These are phyloP conservation scores for Periophthalmus modestus DNA, from an alignment of 2,113 vertebrate genomes.

Conservation along the genomic window DNA sequence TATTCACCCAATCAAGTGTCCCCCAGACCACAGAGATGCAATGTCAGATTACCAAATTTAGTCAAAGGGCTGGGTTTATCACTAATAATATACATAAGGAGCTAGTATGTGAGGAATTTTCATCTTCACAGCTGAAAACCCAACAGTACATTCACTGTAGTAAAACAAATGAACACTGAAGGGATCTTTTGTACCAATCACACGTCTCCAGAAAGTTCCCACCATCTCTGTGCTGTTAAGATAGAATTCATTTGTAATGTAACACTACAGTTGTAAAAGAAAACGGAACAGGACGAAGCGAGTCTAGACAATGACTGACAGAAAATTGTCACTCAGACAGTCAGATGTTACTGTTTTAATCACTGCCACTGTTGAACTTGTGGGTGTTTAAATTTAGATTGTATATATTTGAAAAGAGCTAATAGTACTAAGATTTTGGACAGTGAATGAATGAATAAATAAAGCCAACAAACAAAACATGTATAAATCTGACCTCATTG, in stretches of 20 bases:
- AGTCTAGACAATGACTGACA: not conserved
- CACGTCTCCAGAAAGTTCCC: not conserved
- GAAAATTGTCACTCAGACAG: not conserved
- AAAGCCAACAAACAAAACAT: not conserved
- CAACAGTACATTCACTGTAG: not conserved
- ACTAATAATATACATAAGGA: conserved; percentile 17
- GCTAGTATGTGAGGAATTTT: not conserved
- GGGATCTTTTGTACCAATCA: conserved; percentile 6
- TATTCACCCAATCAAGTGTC: conserved; percentile 37
- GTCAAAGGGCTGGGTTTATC: not conserved
- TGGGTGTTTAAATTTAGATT: not conserved
- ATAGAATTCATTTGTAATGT: not conserved
- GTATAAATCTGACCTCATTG: not conserved
- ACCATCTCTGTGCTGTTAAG: conserved; percentile 11
- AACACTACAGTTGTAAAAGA: not conserved
- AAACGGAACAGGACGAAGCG: not conserved
- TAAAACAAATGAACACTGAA: conserved; percentile 7
- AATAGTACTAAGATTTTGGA: not conserved
- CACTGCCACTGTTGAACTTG: not conserved
- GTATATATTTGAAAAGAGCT: not conserved
- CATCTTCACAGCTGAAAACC: not conserved
- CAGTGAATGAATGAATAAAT: not conserved
- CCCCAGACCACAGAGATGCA: conserved; percentile 20
- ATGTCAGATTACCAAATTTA: conserved; percentile 26
- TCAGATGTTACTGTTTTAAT: not conserved